Evolutionary conservation across 2,888 invertebrate species (phyloP), one percentile per base, ranked within the genome.

Genomic region (Andrena haemorrhoa): DNA sequence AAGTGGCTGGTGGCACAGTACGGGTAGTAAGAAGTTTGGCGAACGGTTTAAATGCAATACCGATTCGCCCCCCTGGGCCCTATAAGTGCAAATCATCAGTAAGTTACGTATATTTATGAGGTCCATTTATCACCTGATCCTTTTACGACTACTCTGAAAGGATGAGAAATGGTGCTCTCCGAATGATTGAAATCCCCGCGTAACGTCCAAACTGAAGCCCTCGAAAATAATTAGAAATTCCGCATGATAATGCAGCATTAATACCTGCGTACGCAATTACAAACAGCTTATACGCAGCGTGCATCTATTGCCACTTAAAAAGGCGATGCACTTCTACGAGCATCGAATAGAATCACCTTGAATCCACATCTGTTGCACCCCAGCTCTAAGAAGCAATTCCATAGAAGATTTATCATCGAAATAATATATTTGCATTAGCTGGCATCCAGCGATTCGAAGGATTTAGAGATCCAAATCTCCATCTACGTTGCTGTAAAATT

Each of bases 71-170:
- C 12, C 53, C 47, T 72, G 33, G 20, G 23, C 64, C 33, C 73
- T 63, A 47, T 72, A 75, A 75, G 73, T 53, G 73, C 76, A 72
- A 76, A 76, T 76, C 76, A 76, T 72, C 76, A 72, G 73, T 64
- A 72, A 63, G 76, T 76, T 72, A 76, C 73, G 72, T 76, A 64
- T 76, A 76, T 76, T 76, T 76, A 76, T 76, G 76, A 53, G 76
- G 8, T 56, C 33, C 76, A 76, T 76, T 73, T 72, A 73, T 76
- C 76, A 76, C 76, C 53, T 76, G 76, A 76, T 76, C 76, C 76
- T 72, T 76, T 76, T 76, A 72, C 73, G 73, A 76, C 76, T 76
- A 76, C 64, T 71, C 76, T 73, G 76, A 76, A 76, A 76, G 76
- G 76, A 76, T 76, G 76, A 76, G 76, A 76, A 76, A 76, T 76